Conservation (phyloP, 2,797 vertebrate genomes). For the Leptatherina wallacei region DNA sequence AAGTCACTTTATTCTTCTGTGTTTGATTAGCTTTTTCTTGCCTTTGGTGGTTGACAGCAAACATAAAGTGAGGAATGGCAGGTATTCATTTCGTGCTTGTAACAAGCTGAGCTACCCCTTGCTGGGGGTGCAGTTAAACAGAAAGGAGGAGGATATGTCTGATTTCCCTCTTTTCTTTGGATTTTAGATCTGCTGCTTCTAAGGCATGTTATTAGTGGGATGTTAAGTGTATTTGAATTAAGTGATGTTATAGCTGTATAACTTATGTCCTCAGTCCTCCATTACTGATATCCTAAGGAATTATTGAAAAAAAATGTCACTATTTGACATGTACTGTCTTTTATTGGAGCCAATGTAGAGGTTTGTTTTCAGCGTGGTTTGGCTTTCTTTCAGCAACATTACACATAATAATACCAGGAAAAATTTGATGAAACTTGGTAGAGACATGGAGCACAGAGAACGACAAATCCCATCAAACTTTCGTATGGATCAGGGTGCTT, state of each 20-base stretch:
- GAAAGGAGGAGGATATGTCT: slow-evolving; percentile 8
- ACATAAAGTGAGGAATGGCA: slow-evolving; percentile 49
- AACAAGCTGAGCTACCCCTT: slow-evolving; percentile 11
- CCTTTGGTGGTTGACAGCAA: slow-evolving; percentile 13
- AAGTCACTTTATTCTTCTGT: slow-evolving; percentile 27
- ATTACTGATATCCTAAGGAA: background rate
- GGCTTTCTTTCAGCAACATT: background rate
- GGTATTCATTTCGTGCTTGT: slow-evolving; percentile 49
- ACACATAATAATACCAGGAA: background rate
- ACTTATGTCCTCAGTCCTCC: background rate
- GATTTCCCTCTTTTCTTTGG: background rate
- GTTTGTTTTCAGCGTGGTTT: background rate
- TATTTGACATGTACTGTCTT: background rate
- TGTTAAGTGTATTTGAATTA: background rate
- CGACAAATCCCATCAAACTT: background rate
- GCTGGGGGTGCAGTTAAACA: slow-evolving; percentile 18
- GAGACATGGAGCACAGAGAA: background rate
- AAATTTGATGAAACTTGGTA: background rate
- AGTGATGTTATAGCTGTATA: background rate
- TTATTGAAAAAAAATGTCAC: background rate
- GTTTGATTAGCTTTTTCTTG: slow-evolving; percentile 35
- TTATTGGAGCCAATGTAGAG: background rate
- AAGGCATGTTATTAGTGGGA: background rate
- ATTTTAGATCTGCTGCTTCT: rapidly evolving
- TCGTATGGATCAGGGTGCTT: background rate